A percentile compares a stretch with the other conserved stretches of the same genome.
phyloP scores from a whole-genome alignment of 2,113 vertebrate species.

The Prochilodus magdalenae region DNA sequence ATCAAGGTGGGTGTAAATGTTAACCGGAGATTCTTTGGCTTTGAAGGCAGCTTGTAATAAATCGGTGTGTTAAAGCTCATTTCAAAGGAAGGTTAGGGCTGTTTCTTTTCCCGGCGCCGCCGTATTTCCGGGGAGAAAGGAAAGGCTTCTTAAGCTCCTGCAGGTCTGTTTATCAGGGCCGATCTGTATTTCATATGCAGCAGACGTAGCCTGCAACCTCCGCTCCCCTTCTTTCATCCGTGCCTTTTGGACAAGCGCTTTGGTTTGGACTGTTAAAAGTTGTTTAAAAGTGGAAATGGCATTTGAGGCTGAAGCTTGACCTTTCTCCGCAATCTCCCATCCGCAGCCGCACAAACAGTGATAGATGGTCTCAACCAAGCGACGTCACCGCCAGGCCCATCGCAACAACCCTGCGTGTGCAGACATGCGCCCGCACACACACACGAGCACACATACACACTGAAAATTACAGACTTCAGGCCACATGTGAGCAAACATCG shows the following conservation, averaged over 20 bases:
- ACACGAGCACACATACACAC: neutral
- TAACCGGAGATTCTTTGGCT: slow-evolving; percentile 25
- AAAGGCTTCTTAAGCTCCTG: slow-evolving; percentile 21
- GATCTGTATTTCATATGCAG: slow-evolving; percentile 52
- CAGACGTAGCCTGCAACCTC: slow-evolving; percentile 30
- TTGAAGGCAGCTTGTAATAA: slow-evolving; percentile 51
- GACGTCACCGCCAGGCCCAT: slow-evolving; percentile 3
- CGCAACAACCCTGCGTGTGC: slow-evolving; percentile 12
- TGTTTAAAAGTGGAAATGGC: slow-evolving; percentile 65
- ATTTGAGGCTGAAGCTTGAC: slow-evolving; percentile 62
- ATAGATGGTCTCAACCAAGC: slow-evolving; percentile 53
- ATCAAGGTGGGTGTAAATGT: slow-evolving; percentile 44
- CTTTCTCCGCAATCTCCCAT: slow-evolving; percentile 60
- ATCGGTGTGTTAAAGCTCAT: slow-evolving; percentile 34
- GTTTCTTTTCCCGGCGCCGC: neutral
- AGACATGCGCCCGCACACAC: neutral
- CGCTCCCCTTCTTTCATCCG: slow-evolving; percentile 45
- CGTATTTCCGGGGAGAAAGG: slow-evolving; percentile 23
- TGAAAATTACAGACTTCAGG: neutral
- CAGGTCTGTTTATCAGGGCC: slow-evolving; percentile 43
- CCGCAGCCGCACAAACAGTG: slow-evolving; percentile 53
- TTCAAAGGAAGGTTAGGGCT: slow-evolving; percentile 42
- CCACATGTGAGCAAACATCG: neutral
- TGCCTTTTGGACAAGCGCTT: slow-evolving; percentile 52
- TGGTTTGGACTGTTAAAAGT: slow-evolving; percentile 56